Base-by-base conservation (phyloP, 2,113 vertebrate species). In the Peromyscus leucopus region DNA sequence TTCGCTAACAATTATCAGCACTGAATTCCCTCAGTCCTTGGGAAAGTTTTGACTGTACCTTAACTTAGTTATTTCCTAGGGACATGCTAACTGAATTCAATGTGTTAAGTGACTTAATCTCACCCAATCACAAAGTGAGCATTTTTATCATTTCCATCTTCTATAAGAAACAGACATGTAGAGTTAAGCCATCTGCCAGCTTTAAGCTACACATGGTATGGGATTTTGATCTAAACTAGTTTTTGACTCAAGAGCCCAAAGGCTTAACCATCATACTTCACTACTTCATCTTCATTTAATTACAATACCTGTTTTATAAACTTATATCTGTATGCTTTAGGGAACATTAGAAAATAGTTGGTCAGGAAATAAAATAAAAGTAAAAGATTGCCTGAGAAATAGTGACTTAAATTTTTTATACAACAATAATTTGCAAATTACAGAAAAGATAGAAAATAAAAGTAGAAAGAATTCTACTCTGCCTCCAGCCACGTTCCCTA, bases 211-310 rank as follows among this genome's bases (percentile, higher is more conserved):
- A 31, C 8, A 19, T 7, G 4, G 24, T 3, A 65, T 67, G 11
- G 9, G 10, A 87, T 86, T 96, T 92, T 94, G 42, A 96, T 92
- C 39, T 93, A n/a, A 89, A 59, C 19, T 8, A 59, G 59, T 72
- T 65, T 65, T 75, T 95, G 26, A 91, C 61, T 88, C 65, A 86
- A 89, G 33, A 93, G 10, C 61, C 7, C 33, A 61, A 67, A 91
- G 89, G 33, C 19, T 80, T 86, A 78, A 42, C 24, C 3, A 36
- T 57, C 48, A 42, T 33, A 9, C 89, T 96, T 91, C 90, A 79
- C 51, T 87, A 80, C n/a, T 90, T 63, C 48, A 42, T 65, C 59
- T 79, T 67, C 33, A 85, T 46, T 83, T 82, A 94, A 78, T 65
- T 22, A 72, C 61, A 85, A 93, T 75, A 48, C 21, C 91, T 75